phyloP scores from a whole-genome alignment of 1,140 invertebrate species.

The Drosophila pandora region DNA sequence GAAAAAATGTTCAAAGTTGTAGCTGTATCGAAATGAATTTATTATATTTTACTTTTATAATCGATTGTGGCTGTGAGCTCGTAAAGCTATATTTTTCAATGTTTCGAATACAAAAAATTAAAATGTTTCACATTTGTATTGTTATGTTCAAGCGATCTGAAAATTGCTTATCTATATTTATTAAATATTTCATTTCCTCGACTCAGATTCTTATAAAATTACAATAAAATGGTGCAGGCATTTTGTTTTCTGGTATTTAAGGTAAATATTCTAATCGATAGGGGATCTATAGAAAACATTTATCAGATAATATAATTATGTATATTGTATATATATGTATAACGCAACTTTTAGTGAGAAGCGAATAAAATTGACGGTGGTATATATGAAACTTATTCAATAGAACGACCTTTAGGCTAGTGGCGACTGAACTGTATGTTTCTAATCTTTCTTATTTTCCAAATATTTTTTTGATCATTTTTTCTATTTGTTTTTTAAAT shows the following conservation, averaged over 20 bases:
- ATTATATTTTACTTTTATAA: background rate
- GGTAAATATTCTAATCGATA: constrained; percentile 37
- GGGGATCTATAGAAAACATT: constrained; percentile 61
- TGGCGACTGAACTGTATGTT: constrained; percentile 25
- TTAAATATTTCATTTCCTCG: background rate
- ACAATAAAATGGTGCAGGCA: constrained; percentile 57
- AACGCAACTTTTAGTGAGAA: constrained; percentile 77
- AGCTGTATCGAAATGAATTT: constrained; percentile 9
- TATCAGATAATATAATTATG: constrained; percentile 55
- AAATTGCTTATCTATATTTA: constrained; percentile 28
- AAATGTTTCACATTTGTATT: constrained; percentile 57
- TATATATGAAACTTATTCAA: constrained; percentile 77
- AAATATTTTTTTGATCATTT: background rate
- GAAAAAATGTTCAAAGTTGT: constrained; percentile 11
- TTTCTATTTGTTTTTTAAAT: background rate
- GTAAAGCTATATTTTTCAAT: constrained; percentile 45
- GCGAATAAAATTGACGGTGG: constrained; percentile 80
- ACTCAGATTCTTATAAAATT: constrained; percentile 59
- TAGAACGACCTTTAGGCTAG: constrained; percentile 66
- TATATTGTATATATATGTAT: constrained; percentile 44
- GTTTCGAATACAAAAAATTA: constrained; percentile 55
- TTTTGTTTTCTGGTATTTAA: constrained; percentile 34
- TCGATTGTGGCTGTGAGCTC: constrained; percentile 50
- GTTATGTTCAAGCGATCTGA: constrained; percentile 42
- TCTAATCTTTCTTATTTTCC: constrained; percentile 16